phyloP scores from a whole-genome alignment of 2,113 vertebrate species.

The Tricholaema leucomelas region DNA sequence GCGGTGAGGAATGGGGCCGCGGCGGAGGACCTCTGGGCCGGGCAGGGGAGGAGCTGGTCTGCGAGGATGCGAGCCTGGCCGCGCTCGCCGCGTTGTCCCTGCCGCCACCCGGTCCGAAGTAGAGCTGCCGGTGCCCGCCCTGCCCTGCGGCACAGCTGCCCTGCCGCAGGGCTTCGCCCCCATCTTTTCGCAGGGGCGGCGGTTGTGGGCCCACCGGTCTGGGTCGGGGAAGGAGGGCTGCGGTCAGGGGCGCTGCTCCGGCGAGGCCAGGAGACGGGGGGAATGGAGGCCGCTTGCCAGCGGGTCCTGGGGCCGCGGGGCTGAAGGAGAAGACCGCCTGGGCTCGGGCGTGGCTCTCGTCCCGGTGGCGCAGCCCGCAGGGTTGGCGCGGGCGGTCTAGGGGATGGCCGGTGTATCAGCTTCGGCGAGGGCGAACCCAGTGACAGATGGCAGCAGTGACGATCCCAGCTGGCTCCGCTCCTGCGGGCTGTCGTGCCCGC shows the following conservation, averaged over 20 bases:
- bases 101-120: neutral
- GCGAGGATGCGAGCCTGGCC: neutral
- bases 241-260: neutral
- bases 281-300: neutral
- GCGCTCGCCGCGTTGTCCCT: neutral
- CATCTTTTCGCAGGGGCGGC: neutral
- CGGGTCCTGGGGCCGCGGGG: neutral
- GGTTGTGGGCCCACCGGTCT: neutral
- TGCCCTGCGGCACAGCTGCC: neutral
- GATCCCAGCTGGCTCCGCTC: rapidly evolving
- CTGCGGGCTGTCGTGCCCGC: neutral
- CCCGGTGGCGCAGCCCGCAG: neutral
- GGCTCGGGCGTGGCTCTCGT: neutral
- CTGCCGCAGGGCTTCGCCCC: neutral
- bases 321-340: neutral
- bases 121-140: neutral
- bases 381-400: neutral
- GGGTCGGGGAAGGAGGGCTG: neutral
- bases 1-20: slow-evolving; percentile 76
- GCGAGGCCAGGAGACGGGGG: neutral
- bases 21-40: neutral
- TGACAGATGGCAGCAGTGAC: neutral
- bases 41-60: neutral
- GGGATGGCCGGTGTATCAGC: neutral
- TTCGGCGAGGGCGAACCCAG: neutral